Evolutionary conservation across 2,113 vertebrate species (phyloP).

Genomic region (Promerops cafer): DNA sequence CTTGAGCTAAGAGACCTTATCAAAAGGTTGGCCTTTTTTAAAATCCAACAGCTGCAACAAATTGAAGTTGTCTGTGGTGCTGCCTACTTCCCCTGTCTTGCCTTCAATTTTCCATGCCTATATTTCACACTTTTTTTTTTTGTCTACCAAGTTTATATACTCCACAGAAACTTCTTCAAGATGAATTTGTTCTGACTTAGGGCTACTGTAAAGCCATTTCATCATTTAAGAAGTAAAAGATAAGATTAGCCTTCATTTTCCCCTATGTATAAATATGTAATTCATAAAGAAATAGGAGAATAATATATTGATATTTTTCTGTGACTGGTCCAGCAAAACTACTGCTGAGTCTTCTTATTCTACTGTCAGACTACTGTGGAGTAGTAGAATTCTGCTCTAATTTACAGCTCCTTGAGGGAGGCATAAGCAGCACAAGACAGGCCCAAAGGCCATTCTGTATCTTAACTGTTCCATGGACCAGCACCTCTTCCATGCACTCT

Average conservation of each 20-base stretch:
- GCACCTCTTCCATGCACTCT: neutral
- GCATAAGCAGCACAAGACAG: neutral
- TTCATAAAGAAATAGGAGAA: neutral
- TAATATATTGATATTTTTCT: neutral
- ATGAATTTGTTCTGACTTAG: neutral
- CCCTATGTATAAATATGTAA: neutral
- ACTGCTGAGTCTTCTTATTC: neutral
- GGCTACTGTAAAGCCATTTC: neutral
- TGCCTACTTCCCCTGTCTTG: neutral
- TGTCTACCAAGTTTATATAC: neutral
- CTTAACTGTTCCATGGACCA: neutral
- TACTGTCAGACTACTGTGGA: neutral
- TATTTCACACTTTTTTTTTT: neutral
- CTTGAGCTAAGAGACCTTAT: conserved; percentile 23
- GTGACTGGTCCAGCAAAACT: neutral
- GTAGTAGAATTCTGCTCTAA: neutral
- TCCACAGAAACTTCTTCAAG: neutral
- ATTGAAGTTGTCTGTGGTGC: neutral
- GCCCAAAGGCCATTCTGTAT: neutral
- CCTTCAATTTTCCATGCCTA: neutral
- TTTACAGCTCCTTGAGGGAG: neutral
- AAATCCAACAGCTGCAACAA: neutral
- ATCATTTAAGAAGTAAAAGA: neutral
- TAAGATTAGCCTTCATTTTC: neutral
- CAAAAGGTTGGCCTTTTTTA: neutral